Evolutionary conservation across 2,888 invertebrate genomes (phyloP).

Genomic region (Crossocerus cetratus): DNA sequence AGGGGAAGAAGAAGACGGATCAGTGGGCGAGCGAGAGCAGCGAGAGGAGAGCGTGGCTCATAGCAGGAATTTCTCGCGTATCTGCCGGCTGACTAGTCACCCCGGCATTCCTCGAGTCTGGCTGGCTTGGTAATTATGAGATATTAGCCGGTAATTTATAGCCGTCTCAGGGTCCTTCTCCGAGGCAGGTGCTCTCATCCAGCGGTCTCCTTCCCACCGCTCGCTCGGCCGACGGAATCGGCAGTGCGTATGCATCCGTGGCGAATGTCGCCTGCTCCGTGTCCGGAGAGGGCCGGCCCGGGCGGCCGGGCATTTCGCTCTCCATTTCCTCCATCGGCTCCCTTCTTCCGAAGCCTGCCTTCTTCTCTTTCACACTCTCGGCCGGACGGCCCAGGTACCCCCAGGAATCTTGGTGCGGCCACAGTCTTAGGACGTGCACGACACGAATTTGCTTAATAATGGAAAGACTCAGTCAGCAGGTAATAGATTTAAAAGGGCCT

Average conservation of each 20-base stretch:
- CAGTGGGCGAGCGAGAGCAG: neutral
- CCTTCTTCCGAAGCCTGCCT: too few relatives aligned
- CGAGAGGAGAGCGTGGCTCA: neutral
- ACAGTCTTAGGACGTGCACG: too few relatives aligned
- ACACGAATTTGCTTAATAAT: too few relatives aligned
- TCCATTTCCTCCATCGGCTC: too few relatives aligned
- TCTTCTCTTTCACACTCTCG: too few relatives aligned
- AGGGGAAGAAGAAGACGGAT: neutral
- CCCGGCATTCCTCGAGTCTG: conserved; percentile 65
- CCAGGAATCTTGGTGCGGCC: too few relatives aligned
- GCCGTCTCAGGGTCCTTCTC: conserved; percentile 65
- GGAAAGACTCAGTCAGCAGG: too few relatives aligned
- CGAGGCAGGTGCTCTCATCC: conserved; percentile 42
- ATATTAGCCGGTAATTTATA: conserved; percentile 74
- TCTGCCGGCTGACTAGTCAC: conserved; percentile 62
- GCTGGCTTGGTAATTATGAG: conserved; percentile 71
- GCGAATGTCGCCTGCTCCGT: neutral
- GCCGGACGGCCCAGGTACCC: too few relatives aligned
- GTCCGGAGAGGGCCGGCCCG: too few relatives aligned
- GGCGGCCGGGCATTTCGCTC: too few relatives aligned
- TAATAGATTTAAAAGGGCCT: too few relatives aligned
- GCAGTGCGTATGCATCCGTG: neutral
- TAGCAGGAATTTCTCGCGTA: conserved; percentile 53
- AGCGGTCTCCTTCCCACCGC: conserved; percentile 17
- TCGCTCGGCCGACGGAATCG: neutral